Evolutionary conservation across 2,888 invertebrate genomes (phyloP), one percentile per base, ranked within the genome.

Genomic region (Platypus cylindrus): DNA sequence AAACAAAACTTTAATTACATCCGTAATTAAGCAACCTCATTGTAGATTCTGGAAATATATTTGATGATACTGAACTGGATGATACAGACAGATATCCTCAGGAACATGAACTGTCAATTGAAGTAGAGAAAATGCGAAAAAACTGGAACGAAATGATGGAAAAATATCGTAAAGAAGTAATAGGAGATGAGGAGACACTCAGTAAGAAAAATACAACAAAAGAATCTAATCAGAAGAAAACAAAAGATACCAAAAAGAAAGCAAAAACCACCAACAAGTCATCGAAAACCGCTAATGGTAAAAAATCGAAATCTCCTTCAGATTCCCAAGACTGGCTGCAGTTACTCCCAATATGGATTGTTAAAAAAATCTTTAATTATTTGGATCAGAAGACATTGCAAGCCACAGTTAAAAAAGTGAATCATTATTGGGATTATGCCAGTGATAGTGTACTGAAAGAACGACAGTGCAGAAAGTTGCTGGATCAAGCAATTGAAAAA

Each of bases 291-390:
- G 27, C 25, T 3, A 40, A 33, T 37, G 24, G 7, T 5, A 14
- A 22, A 14, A 17, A 33, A 11, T 4, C 24, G 13, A 25, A 22
- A 29, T 7, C 26, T 4, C 13, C 11, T 4, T 14, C 32, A 3
- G 36, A 39, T 8, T 34, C 18, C 7, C 13, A 37, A 5, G 47
- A 45, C 30, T 43, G 49, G 46, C 36, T 54, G 13, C 53, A 53
- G 31, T 30, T 50, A 13, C 32, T 53, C 24, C 54, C 54, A 1
- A 38, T 54, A 16, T 49, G 49, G 48, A 47, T 46, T 1, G 48
- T 50, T 1, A 54, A 52, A 31, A 48, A 48, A 29, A 53, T 54
- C 13, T 47, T 53, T 13, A 27, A 40, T 12, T 47, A 50, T 24
- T 34, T 54, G 2, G 49, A 49, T 30, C 37, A 34, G 14, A 48